Conservation (phyloP, 2,888 invertebrate genomes). For the Monoplex corrugatus region DNA sequence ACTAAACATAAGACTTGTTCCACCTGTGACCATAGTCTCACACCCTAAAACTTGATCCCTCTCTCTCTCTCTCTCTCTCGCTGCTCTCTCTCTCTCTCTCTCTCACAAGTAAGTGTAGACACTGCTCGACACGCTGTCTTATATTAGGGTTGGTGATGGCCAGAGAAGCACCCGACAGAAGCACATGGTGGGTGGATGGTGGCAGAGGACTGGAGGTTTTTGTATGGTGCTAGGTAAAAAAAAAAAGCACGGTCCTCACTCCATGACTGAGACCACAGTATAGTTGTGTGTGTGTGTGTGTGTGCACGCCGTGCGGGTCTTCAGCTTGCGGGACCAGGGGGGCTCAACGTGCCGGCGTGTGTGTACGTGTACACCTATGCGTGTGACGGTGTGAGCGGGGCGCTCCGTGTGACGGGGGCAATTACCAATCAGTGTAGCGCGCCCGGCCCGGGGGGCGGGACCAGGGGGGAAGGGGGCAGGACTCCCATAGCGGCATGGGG, state of each 20-base stretch:
- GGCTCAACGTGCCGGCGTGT: not conserved
- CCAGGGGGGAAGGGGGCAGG: slow-evolving; percentile 30
- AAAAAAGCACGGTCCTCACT: not conserved
- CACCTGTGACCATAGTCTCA: no score
- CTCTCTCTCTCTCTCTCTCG: no score
- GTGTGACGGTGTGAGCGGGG: no score
- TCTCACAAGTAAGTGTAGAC: no score
- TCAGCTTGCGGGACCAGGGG: not conserved
- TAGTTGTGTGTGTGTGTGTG: no score
- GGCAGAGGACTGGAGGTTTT: not conserved
- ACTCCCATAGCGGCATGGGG: not conserved
- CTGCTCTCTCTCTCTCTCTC: no score
- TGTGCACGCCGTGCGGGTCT: not conserved
- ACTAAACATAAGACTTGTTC: no score
- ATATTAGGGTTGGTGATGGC: not conserved
- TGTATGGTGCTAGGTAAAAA: not conserved
- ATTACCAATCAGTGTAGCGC: slow-evolving; percentile 32
- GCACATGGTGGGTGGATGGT: not conserved
- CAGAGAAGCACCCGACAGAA: not conserved
- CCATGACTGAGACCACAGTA: slow-evolving; percentile 15
- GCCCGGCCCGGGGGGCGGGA: slow-evolving; percentile 34
- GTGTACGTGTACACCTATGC: not conserved
- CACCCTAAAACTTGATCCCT: no score
- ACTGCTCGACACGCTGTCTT: not conserved
- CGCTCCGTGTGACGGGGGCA: slow-evolving; percentile 8